Conservation (phyloP, 1,140 invertebrate species). For the Reticulitermes speratus region DNA sequence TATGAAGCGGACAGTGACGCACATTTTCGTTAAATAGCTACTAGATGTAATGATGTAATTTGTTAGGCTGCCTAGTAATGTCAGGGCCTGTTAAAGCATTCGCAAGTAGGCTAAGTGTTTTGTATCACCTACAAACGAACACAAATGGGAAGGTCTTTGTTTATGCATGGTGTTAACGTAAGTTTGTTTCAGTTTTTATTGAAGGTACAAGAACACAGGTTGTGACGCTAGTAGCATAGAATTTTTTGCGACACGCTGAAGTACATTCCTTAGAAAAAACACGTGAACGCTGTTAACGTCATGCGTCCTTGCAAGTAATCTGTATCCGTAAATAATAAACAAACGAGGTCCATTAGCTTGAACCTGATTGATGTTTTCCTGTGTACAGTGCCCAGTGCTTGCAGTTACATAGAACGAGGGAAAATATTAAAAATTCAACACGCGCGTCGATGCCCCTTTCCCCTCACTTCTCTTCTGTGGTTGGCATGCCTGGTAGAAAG, state of each 20-base stretch:
- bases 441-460: too few species aligned
- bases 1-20: too few species aligned
- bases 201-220: neutral
- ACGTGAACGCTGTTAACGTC: neutral
- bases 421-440: neutral
- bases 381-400: neutral
- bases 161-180: neutral
- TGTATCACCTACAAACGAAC: neutral
- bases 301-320: neutral
- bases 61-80: too few species aligned
- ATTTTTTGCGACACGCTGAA: neutral
- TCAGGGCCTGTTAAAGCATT: neutral
- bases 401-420: neutral
- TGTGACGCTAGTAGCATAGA: neutral
- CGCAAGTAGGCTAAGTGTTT: neutral
- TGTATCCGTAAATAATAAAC: neutral
- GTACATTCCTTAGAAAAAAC: neutral
- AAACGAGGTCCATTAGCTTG: neutral
- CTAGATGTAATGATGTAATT: too few species aligned
- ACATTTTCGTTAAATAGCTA: too few species aligned
- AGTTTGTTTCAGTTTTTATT: neutral
- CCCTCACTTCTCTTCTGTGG: neutral
- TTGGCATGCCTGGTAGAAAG: neutral
- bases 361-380: neutral
- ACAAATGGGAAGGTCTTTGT: neutral